Evolutionary conservation across 2,113 vertebrate species (phyloP).

Genomic region (Psilopsiagon aurifrons): DNA sequence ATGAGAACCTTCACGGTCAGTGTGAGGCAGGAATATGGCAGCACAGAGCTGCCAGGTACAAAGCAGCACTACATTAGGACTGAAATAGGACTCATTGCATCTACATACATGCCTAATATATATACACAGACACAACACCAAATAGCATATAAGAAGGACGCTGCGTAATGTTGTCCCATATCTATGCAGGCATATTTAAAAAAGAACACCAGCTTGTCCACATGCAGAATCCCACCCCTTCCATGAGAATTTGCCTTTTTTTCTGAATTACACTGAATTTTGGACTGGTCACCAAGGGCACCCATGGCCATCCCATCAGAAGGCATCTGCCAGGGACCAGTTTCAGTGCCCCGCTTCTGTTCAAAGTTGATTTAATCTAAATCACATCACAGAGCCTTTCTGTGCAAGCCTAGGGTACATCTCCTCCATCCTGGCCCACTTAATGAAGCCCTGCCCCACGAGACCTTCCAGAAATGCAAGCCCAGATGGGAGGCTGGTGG

Average conservation of each 20-base stretch:
- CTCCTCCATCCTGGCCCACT: neutral
- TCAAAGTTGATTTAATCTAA: neutral
- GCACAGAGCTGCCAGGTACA: neutral
- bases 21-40: accelerated
- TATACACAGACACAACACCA: neutral
- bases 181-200: neutral
- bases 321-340: neutral
- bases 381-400: neutral
- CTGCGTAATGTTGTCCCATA: neutral
- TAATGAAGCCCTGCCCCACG: neutral
- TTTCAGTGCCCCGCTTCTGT: neutral
- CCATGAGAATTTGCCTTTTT: accelerated
- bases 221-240: neutral
- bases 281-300: accelerated
- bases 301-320: neutral
- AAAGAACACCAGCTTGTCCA: neutral
- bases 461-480: neutral
- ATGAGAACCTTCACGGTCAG: neutral
- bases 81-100: accelerated
- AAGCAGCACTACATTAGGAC: neutral
- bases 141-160: accelerated
- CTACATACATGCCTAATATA: accelerated
- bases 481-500: neutral
- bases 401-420: neutral
- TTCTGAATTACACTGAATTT: neutral